A percentile compares a stretch with the other conserved stretches of the same genome.
Conservation (phyloP, 2,888 invertebrate species). For the Ypsolopha sequella region DNA sequence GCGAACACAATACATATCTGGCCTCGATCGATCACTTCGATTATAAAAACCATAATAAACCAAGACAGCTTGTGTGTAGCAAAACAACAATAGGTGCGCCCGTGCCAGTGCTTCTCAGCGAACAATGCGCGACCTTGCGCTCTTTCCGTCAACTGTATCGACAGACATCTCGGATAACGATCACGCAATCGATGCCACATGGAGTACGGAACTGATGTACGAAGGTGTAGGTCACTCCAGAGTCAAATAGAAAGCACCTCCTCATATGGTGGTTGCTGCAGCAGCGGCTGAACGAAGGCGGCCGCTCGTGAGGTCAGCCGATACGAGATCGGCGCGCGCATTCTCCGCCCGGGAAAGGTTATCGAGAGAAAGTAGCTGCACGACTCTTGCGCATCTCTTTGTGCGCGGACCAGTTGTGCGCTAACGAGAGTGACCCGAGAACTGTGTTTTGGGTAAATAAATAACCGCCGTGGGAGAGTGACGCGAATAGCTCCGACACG, state of each 20-base stretch:
- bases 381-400: slow-evolving; percentile 37
- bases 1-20: too few relatives aligned
- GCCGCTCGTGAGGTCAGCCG: slow-evolving; percentile 39
- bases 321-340: slow-evolving; percentile 25
- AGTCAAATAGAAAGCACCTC: slow-evolving; percentile 33
- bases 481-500: background rate
- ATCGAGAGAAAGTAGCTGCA: slow-evolving; percentile 49
- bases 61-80: too few relatives aligned
- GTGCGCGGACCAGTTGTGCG: slow-evolving; percentile 17
- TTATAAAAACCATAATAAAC: too few relatives aligned
- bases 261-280: slow-evolving; percentile 20
- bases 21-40: too few relatives aligned
- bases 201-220: too few relatives aligned
- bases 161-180: slow-evolving; percentile 4
- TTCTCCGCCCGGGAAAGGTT: slow-evolving; percentile 41
- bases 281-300: slow-evolving; percentile 18
- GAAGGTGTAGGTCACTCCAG: too few relatives aligned
- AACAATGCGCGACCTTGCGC: slow-evolving; percentile 34
- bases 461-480: slow-evolving; percentile 13
- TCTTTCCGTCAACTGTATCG: slow-evolving; percentile 21
- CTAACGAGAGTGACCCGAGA: slow-evolving; percentile 10
- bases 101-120: too few relatives aligned
- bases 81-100: slow-evolving; percentile 17
- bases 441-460: slow-evolving; percentile 16
- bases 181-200: slow-evolving; percentile 11